Base-by-base conservation (phyloP, 2,888 invertebrate species). In the Plagiodera versicolora region DNA sequence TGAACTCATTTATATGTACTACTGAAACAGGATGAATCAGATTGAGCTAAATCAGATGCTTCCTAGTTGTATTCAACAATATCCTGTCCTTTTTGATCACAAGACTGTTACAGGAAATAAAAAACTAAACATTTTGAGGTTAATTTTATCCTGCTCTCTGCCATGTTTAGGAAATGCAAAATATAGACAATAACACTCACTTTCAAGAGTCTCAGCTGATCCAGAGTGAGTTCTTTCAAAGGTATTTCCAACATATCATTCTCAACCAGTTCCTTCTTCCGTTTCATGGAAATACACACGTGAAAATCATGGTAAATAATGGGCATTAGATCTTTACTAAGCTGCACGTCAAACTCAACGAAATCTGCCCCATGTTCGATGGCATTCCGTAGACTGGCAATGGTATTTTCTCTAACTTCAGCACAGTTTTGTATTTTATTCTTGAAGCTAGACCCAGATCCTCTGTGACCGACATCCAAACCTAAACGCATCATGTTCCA, bases 311-410 rank as follows among this genome's bases (percentile, higher is more conserved):
- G 99, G 82, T 97, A 97, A 69, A 99, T 91, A 56, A 99, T 93
- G 20, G 95, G 95, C 71, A 95, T 87, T 78, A 91, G 84, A 81
- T 99, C 99, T 83, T 96, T 96, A 72, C 95, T 95, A 61, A 99
- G 83, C 77, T 98, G 98, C 24, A 99, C 98, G 85, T 99, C 99
- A 83, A 99, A 97, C 81, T 99, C 99, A 50, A 99, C 94, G 86
- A 94, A 92, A 78, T 99, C 98, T 62, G 98, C 98, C 65, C 98
- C 98, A 80, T 94, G 93, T 61, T 89, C 87, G 53, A 92, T 93
- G 53, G 98, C 98, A 68, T 91, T 89, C 80, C 94, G 93, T 72
- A 98, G 84, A 39, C 98, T 98, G 56, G 95, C 95, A 72, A 98
- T 89, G n/a, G 98, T 98, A 80, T 98, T 98, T 82, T 98, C 98